phyloP scores from a whole-genome alignment of 2,797 vertebrate species.

The Octomys mimax region DNA sequence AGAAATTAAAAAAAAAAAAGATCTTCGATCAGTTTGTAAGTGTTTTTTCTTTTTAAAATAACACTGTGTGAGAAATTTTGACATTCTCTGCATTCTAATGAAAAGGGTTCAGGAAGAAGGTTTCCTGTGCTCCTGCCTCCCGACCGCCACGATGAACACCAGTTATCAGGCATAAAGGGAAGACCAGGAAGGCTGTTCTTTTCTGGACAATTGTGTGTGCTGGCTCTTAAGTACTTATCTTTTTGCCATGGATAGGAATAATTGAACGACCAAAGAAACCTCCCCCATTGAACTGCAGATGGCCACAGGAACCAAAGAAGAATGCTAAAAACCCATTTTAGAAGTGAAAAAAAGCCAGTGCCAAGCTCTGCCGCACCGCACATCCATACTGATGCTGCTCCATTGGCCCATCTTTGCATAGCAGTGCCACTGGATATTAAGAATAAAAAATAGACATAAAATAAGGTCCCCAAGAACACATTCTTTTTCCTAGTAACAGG shows the following conservation, averaged over 20 bases:
- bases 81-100: conserved; percentile 66
- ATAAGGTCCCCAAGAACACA: neutral
- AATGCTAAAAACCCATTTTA: conserved; percentile 42
- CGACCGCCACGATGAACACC: neutral
- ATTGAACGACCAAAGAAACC: conserved; percentile 50
- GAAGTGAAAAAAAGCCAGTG: neutral
- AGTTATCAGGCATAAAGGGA: conserved; percentile 6
- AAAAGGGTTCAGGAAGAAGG: neutral
- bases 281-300: conserved; percentile 25
- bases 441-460: conserved; percentile 15
- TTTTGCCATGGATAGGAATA: conserved; percentile 1
- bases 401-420: neutral
- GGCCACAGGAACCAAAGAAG: conserved; percentile 28
- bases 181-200: neutral
- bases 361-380: neutral
- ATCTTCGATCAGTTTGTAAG: conserved; percentile 64
- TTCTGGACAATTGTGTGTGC: conserved; percentile 24
- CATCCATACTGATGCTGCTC: neutral
- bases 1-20: conserved; percentile 56
- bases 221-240: conserved; percentile 46
- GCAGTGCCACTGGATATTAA: neutral
- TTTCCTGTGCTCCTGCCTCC: neutral
- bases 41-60: conserved; percentile 49
- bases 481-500: conserved; percentile 49
- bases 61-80: conserved; percentile 5